Base-by-base conservation (phyloP, 2,888 invertebrate genomes). In the Parasteatoda lunata region DNA sequence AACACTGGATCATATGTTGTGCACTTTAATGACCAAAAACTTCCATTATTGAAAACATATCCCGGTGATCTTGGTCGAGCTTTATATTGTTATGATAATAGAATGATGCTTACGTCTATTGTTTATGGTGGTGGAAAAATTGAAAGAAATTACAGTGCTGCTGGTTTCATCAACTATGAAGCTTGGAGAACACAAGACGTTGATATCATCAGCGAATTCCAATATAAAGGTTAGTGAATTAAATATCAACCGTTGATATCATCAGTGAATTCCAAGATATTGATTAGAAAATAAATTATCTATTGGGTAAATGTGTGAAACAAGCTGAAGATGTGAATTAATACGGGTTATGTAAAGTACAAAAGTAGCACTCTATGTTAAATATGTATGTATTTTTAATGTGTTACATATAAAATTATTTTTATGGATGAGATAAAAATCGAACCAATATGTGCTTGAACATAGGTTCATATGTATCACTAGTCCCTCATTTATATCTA, bases 21-120 rank as follows among this genome's bases (percentile, higher is more conserved):
- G 80, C 94, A 97, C n/a, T 98, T 97, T 93, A 97, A 97, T 91
- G 97, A 97, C 90, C 96, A 97, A 89, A 97, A 97, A 0, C 96
- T 97, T 91, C 96, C 98, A 83, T 92, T 97, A 78, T 95, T 97
- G 0, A 96, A 97, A 91, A 95, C 97, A 49, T 97, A 96, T 93
- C 98, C 98, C 0, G 97, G 97, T 91, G 97, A 97, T 91, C 90
- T 91, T 64, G 97, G 97, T 30, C 95, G 97, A 90, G 96, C 97
- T 30, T 95, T 96, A 0, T 97, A 97, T 91, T 95, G 96, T 0
- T 97, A 97, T 91, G 97, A 97, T 90, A 94, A 95, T 66, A 94
- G 95, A 49, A 97, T 97, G 0, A 95, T 96, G 91, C 92, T 97
- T 73, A 96, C 97, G 91, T 96, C 96, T 0, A 94, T 96, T 73